Evolutionary conservation across 2,888 invertebrate genomes (phyloP).

Genomic region (Tethea ocularis): DNA sequence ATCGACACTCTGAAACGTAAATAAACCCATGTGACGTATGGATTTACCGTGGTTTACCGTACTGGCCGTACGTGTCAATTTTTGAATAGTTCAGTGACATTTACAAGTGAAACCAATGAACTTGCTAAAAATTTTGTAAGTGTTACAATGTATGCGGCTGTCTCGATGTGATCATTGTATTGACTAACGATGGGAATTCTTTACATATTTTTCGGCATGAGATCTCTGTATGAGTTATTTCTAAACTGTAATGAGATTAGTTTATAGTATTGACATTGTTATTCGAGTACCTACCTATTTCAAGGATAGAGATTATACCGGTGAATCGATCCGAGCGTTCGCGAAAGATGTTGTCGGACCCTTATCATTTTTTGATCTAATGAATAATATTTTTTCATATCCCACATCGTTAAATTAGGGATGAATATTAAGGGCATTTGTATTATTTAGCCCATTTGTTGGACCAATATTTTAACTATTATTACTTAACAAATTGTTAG

Average conservation of each 20-base stretch:
- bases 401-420: slow-evolving; percentile 83
- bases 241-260: slow-evolving; percentile 83
- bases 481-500: slow-evolving; percentile 84
- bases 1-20: slow-evolving; percentile 63
- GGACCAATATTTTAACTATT: slow-evolving; percentile 84
- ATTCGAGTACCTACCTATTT: slow-evolving; percentile 80
- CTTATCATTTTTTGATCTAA: slow-evolving; percentile 83
- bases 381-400: slow-evolving; percentile 84
- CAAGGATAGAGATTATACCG: slow-evolving; percentile 79
- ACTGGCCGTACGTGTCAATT: slow-evolving; percentile 74
- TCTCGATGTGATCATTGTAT: slow-evolving; percentile 74
- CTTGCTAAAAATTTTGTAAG: slow-evolving; percentile 62
- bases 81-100: slow-evolving; percentile 65
- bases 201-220: slow-evolving; percentile 65
- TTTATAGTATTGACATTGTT: slow-evolving; percentile 83
- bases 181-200: slow-evolving; percentile 62
- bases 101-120: slow-evolving; percentile 49
- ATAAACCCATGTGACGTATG: slow-evolving; percentile 43
- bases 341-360: slow-evolving; percentile 77
- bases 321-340: slow-evolving; percentile 69
- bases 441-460: slow-evolving; percentile 85
- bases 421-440: slow-evolving; percentile 84
- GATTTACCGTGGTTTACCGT: slow-evolving; percentile 47
- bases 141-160: slow-evolving; percentile 67
- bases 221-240: slow-evolving; percentile 79